A percentile compares a stretch with the other conserved stretches of the same genome.
These are phyloP conservation scores for Philhelius pedissequus DNA, from an alignment of 2,888 invertebrate genomes.

Conservation along the genomic window DNA sequence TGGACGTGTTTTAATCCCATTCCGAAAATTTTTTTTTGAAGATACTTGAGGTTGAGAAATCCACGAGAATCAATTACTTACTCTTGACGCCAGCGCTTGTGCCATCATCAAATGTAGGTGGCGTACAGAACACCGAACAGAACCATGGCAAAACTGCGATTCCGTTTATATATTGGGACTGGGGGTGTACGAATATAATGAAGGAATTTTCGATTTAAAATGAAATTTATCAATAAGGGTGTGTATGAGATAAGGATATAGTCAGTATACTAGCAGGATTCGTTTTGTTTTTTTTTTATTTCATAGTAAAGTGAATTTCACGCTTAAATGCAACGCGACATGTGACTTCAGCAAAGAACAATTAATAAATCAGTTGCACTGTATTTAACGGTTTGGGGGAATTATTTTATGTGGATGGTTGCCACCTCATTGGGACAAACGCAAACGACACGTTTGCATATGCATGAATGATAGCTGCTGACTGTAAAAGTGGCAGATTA, in stretches of 20 bases:
- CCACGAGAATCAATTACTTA: slow-evolving; percentile 68
- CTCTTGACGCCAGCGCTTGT: slow-evolving; percentile 60
- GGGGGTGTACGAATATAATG: too few relatives aligned
- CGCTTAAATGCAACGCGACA: slow-evolving; percentile 64
- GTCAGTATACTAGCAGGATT: not conserved
- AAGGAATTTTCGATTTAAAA: slow-evolving; percentile 56
- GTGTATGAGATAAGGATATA: slow-evolving; percentile 42
- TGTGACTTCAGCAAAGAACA: slow-evolving; percentile 58
- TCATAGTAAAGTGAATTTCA: slow-evolving; percentile 48
- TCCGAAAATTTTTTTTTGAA: slow-evolving; percentile 52
- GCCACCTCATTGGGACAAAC: slow-evolving; percentile 13
- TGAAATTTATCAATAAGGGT: slow-evolving; percentile 49
- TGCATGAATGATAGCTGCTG: slow-evolving; percentile 19
- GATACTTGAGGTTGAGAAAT: slow-evolving; percentile 65
- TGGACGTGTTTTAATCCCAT: slow-evolving; percentile 68
- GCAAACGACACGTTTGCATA: not conserved
- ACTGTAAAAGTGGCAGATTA: slow-evolving; percentile 31
- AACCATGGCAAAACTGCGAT: slow-evolving; percentile 23
- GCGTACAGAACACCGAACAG: not conserved
- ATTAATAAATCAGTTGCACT: slow-evolving; percentile 66
- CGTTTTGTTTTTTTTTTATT: not conserved
- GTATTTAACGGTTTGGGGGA: slow-evolving; percentile 56
- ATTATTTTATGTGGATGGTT: slow-evolving; percentile 38
- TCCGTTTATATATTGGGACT: slow-evolving; percentile 11
- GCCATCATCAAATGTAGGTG: slow-evolving; percentile 1